A percentile compares a stretch with the other conserved stretches of the same genome.
Conservation (phyloP, 2,113 vertebrate species). For the Trichomycterus rosablanca region DNA sequence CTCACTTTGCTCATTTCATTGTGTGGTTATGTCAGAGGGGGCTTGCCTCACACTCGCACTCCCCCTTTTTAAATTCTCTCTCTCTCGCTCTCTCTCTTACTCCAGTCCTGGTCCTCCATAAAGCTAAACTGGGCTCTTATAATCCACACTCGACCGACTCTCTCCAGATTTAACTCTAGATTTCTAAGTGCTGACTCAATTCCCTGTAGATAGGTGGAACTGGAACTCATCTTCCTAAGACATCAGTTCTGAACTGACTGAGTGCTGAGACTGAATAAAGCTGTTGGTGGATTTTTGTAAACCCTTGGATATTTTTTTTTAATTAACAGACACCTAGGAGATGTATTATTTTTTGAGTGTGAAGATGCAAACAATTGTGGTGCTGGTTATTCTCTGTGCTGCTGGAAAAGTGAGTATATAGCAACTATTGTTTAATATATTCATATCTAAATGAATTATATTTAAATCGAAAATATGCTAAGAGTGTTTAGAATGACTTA, state of each 20-base stretch:
- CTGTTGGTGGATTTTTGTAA: background rate
- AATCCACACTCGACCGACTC: constrained; percentile 8
- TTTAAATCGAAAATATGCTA: no score
- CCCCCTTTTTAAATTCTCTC: constrained; percentile 1
- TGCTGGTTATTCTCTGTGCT: constrained; percentile 15
- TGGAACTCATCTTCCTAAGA: background rate
- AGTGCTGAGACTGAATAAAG: background rate
- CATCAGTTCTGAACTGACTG: background rate
- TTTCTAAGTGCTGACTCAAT: constrained; percentile 12
- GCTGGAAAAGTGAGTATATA: constrained; percentile 31
- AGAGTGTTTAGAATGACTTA: no score
- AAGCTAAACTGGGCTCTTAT: constrained; percentile 15
- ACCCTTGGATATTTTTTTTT: background rate
- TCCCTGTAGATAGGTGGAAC: constrained; percentile 6
- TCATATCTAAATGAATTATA: no score
- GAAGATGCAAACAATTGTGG: background rate
- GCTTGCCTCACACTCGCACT: constrained; percentile 24
- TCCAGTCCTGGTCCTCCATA: constrained; percentile 36
- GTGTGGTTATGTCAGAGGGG: constrained; percentile 50
- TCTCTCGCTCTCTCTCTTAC: constrained; percentile 42
- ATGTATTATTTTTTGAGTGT: constrained; percentile 18
- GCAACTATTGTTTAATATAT: background rate
- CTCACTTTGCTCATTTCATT: constrained; percentile 13
- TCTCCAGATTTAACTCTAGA: constrained; percentile 6
- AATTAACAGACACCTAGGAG: background rate